Percentiles rank a stretch among this genome's conserved stretches.
Conservation (phyloP, 2,797 vertebrate species). For the Dipus sagitta region DNA sequence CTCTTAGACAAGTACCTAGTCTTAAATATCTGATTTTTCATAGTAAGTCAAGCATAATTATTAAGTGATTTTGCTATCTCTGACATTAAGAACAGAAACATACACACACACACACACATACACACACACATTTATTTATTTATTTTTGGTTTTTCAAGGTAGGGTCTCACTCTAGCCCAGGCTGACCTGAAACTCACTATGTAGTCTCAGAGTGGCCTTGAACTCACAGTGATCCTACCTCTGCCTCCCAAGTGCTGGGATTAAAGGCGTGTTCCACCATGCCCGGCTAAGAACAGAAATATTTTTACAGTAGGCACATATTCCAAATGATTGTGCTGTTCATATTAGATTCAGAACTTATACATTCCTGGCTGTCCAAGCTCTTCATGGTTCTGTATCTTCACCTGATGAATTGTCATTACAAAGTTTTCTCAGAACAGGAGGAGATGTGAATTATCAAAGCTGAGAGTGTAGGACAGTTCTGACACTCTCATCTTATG, state of each 20-base stretch:
- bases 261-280: too few relatives aligned
- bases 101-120: too few relatives aligned
- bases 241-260: too few relatives aligned
- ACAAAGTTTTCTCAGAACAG: slow-evolving; percentile 7
- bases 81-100: slow-evolving; percentile 22
- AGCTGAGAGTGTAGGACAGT: not conserved
- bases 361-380: not conserved
- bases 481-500: slow-evolving; percentile 16
- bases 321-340: slow-evolving; percentile 23
- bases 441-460: slow-evolving; percentile 22
- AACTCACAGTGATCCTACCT: too few relatives aligned
- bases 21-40: slow-evolving; percentile 55
- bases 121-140: too few relatives aligned
- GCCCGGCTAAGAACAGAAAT: slow-evolving; percentile 6
- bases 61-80: slow-evolving; percentile 41
- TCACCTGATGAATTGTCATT: slow-evolving; percentile 26
- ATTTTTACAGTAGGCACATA: slow-evolving; percentile 7
- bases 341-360: not conserved
- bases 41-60: slow-evolving; percentile 17
- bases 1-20: slow-evolving; percentile 39
- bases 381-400: not conserved
- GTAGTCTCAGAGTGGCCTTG: too few relatives aligned
- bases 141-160: not conserved
- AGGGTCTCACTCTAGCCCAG: too few relatives aligned
- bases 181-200: too few relatives aligned